Conservation (phyloP, 2,113 vertebrate species). For the Campylomormyrus tamandua region DNA sequence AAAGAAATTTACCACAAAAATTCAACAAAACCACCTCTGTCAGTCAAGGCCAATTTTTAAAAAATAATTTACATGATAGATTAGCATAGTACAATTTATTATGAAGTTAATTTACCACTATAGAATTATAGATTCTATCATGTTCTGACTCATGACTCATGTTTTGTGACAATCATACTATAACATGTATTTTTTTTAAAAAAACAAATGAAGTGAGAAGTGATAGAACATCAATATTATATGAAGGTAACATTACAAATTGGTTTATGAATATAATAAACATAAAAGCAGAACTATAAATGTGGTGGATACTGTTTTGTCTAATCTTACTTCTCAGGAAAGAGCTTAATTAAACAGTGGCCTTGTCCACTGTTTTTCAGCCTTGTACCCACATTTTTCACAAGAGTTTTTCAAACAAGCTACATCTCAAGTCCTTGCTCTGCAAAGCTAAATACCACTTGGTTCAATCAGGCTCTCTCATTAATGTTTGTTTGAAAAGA, state of each 20-base stretch:
- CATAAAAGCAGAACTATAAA: background rate
- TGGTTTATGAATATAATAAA: background rate
- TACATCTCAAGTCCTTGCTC: background rate
- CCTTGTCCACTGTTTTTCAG: constrained; percentile 8
- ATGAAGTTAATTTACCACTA: background rate
- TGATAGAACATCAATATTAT: background rate
- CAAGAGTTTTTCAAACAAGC: constrained; percentile 28
- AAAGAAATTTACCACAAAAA: background rate
- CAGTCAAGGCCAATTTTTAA: background rate
- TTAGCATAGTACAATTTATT: background rate
- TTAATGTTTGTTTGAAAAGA: background rate
- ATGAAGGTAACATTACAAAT: background rate
- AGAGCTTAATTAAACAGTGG: constrained; percentile 33
- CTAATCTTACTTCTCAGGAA: constrained; percentile 47
- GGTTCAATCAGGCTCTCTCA: background rate
- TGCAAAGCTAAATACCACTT: background rate
- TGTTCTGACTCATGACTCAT: background rate
- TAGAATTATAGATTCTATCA: background rate
- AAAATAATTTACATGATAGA: background rate
- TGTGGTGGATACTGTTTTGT: background rate
- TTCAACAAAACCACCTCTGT: background rate
- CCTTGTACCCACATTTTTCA: background rate
- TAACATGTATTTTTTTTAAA: background rate
- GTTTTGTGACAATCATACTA: background rate
- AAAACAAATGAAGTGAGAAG: background rate